Conservation (phyloP, 2,113 vertebrate genomes). For the Megaceryle maxima region DNA sequence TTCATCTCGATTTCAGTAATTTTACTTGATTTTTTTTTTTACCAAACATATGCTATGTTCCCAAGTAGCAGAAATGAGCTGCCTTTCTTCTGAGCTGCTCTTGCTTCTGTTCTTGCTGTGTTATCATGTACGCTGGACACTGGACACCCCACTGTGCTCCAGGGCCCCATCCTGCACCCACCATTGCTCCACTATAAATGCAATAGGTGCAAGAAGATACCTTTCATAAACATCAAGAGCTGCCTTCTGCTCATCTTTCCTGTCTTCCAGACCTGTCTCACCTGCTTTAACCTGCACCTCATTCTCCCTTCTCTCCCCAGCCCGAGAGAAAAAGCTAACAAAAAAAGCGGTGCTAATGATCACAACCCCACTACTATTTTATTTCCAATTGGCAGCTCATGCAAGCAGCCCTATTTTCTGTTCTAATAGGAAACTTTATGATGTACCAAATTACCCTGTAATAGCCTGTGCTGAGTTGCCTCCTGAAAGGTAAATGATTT, state of each 20-base stretch:
- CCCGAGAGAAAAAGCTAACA: not conserved
- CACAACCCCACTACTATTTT: slow-evolving; percentile 12
- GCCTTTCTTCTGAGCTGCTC: not conserved
- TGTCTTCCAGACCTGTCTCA: not conserved
- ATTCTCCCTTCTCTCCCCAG: not conserved
- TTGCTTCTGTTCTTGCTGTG: not conserved
- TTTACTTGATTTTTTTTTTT: not conserved
- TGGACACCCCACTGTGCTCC: not conserved
- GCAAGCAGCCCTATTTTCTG: slow-evolving; percentile 46
- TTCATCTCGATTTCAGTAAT: not conserved
- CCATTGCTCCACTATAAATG: not conserved
- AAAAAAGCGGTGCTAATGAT: slow-evolving; percentile 27
- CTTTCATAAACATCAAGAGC: not conserved
- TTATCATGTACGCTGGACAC: not conserved
- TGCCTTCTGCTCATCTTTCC: not conserved
- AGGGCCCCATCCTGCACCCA: not conserved
- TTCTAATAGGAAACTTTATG: slow-evolving; percentile 61
- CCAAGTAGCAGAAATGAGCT: not conserved
- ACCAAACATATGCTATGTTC: not conserved
- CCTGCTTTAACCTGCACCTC: not conserved
- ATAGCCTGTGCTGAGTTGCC: slow-evolving; percentile 25
- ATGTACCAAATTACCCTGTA: slow-evolving; percentile 58
- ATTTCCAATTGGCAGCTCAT: slow-evolving; percentile 63
- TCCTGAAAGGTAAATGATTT: slow-evolving; percentile 62
- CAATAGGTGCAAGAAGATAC: not conserved